Percentiles rank a stretch among this genome's conserved stretches.
phyloP scores from a whole-genome alignment of 2,888 invertebrate species.

The Melikaiella ostensackeni region DNA sequence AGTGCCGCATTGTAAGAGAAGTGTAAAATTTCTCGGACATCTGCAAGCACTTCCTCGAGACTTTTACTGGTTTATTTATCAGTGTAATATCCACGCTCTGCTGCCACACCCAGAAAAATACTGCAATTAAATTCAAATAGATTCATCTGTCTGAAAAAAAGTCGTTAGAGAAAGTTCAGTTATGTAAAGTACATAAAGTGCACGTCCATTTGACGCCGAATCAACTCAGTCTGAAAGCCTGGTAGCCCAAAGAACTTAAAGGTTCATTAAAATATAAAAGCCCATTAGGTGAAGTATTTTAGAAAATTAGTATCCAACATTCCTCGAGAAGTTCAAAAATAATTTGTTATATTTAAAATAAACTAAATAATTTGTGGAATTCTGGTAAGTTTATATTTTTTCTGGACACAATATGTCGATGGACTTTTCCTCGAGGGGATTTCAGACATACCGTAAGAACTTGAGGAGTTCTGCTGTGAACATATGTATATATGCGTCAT shows the following conservation, averaged over 20 bases:
- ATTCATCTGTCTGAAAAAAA: constrained; percentile 31
- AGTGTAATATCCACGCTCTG: background rate
- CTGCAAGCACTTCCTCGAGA: constrained; percentile 33
- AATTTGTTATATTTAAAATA: background rate
- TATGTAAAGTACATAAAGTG: constrained; percentile 18
- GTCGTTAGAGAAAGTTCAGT: constrained; percentile 26
- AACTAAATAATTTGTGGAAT: background rate
- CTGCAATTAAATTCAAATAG: constrained; percentile 32
- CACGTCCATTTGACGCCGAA: constrained; percentile 6
- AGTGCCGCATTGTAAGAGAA: constrained; percentile 4
- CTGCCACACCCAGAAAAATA: constrained; percentile 25
- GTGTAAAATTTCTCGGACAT: constrained; percentile 30
- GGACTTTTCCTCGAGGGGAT: background rate
- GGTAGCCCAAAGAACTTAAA: background rate
- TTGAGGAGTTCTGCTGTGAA: background rate
- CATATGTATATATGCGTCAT: constrained; percentile 30
- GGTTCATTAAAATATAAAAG: background rate
- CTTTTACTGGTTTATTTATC: constrained; percentile 17
- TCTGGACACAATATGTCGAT: constrained; percentile 12
- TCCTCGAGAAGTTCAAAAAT: background rate
- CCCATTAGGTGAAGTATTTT: background rate
- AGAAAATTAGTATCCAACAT: background rate
- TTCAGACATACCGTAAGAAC: constrained; percentile 1
- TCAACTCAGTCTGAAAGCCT: background rate
- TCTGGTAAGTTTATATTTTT: background rate